Evolutionary conservation across 1,140 invertebrate species (phyloP), one percentile per base, ranked within the genome.

Genomic region (Hyles euphorbiae): DNA sequence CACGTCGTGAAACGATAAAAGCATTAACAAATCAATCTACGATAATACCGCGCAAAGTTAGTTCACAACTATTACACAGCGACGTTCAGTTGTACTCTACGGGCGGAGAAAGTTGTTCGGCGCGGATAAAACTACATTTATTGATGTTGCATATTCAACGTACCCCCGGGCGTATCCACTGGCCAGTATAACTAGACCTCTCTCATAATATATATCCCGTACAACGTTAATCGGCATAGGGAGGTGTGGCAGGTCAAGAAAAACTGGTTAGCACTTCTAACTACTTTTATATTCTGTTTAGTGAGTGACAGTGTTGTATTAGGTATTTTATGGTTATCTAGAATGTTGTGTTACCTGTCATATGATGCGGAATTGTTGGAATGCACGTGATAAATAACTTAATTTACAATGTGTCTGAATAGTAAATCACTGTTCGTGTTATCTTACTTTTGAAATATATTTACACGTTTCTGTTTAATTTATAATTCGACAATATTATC

Each of bases 71-170:
- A 71, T 66, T 70, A 70, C 44, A 43, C 62, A 36, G 52, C 50
- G 48, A 43, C 47, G 50, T 65, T n/a, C 10, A 57, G 67, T 61
- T 53, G 55, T 22, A 53, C 50, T 12, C 46, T 8, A 10, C 46
- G 11, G 56, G 44, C 55, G 61, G 78, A 77, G 82, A 85, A 87
- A 87, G 84, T 87, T 85, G 68, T 51, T 63, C 50, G 58, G 60
- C 60, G 62, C 57, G 72, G 68, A 74, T 77, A 74, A 80, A 83
- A 78, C 81, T 76, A 81, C 76, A 74, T 82, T 83, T 81, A 83
- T 80, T 82, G 73, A 61, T 62, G 63, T 72, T 87, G 80, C 81
- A 87, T 87, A 87, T 85, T 85, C 84, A 87, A 65, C 58, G 57
- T 65, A 64, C 60, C 75, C 67, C 49, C 33, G 46, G 68, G 71